Evolutionary conservation across 2,888 invertebrate genomes (phyloP).

Genomic region (Drosophila ezoana): DNA sequence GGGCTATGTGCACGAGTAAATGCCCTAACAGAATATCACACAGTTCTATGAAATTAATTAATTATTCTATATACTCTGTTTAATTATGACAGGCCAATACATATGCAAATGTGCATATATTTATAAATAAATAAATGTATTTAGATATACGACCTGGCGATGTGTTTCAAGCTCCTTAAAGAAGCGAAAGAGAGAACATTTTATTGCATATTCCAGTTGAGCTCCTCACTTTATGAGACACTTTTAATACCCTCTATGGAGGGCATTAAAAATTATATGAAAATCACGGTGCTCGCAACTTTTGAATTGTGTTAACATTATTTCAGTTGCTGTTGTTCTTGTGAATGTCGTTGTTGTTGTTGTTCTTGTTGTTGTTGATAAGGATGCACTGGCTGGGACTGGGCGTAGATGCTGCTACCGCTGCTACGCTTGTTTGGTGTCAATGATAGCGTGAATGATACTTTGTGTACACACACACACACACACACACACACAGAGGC

Average conservation of each 20-base stretch:
- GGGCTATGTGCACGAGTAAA: not conserved
- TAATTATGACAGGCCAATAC: too few relatives aligned
- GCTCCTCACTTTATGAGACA: not conserved
- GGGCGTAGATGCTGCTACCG: slow-evolving; percentile 14
- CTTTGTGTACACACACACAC: slow-evolving; percentile 52
- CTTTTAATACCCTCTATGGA: slow-evolving; percentile 10
- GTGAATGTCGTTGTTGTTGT: slow-evolving; percentile 11
- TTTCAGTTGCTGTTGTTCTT: slow-evolving; percentile 29
- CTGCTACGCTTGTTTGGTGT: slow-evolving; percentile 59
- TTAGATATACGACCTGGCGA: too few relatives aligned
- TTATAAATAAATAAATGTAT: too few relatives aligned
- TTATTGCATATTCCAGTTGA: too few relatives aligned
- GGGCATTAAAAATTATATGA: slow-evolving; percentile 13
- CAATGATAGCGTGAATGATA: slow-evolving; percentile 75
- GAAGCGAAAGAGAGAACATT: too few relatives aligned
- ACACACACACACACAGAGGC: not conserved
- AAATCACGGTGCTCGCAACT: slow-evolving; percentile 37
- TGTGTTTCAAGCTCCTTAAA: too few relatives aligned
- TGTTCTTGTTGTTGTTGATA: slow-evolving; percentile 39
- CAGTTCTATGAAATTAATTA: too few relatives aligned
- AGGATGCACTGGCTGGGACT: slow-evolving; percentile 25
- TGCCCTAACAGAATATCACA: not conserved
- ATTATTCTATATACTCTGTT: too few relatives aligned
- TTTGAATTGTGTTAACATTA: slow-evolving; percentile 59
- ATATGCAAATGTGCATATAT: too few relatives aligned